Percentiles rank a stretch among this genome's conserved stretches.
These are phyloP conservation scores for Mamestra brassicae DNA, from an alignment of 2,888 invertebrate genomes.

Conservation along the genomic window DNA sequence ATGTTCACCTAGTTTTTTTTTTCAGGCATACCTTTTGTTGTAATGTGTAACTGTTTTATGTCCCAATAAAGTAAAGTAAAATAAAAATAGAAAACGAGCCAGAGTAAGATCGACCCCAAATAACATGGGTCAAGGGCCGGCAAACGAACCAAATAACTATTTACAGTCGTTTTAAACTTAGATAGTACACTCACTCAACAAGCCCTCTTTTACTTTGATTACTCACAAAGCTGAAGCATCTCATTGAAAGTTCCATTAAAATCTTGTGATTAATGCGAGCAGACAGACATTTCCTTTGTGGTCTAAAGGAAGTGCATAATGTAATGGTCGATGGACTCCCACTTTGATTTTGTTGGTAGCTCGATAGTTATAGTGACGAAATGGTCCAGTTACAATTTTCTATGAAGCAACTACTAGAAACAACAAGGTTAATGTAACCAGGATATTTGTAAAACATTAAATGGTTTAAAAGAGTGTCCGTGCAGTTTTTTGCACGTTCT, in stretches of 20 bases:
- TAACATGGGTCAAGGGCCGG: not conserved
- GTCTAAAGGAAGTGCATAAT: slow-evolving; percentile 54
- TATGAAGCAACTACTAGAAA: not conserved
- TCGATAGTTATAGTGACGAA: slow-evolving; percentile 3
- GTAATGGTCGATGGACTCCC: slow-evolving; percentile 39
- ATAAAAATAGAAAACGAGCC: not conserved
- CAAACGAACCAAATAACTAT: slow-evolving; percentile 1
- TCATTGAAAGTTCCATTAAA: slow-evolving; percentile 48
- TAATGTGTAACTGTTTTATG: too few relatives aligned
- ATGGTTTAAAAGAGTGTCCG: too few relatives aligned
- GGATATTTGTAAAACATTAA: too few relatives aligned
- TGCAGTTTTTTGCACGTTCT: too few relatives aligned
- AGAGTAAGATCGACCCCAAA: too few relatives aligned
- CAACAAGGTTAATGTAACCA: too few relatives aligned
- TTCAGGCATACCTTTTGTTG: too few relatives aligned
- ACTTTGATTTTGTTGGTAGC: slow-evolving; percentile 28
- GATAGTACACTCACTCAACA: slow-evolving; percentile 1
- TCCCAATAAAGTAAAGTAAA: too few relatives aligned
- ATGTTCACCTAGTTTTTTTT: too few relatives aligned
- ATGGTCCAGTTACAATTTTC: not conserved
- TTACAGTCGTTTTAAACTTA: slow-evolving; percentile 1
- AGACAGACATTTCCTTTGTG: slow-evolving; percentile 63
- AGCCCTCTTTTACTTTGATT: slow-evolving; percentile 33
- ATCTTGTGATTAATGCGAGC: slow-evolving; percentile 60
- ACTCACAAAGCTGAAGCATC: slow-evolving; percentile 22